Evolutionary conservation across 2,888 invertebrate genomes (phyloP).

Genomic region (Hypena proboscidalis): DNA sequence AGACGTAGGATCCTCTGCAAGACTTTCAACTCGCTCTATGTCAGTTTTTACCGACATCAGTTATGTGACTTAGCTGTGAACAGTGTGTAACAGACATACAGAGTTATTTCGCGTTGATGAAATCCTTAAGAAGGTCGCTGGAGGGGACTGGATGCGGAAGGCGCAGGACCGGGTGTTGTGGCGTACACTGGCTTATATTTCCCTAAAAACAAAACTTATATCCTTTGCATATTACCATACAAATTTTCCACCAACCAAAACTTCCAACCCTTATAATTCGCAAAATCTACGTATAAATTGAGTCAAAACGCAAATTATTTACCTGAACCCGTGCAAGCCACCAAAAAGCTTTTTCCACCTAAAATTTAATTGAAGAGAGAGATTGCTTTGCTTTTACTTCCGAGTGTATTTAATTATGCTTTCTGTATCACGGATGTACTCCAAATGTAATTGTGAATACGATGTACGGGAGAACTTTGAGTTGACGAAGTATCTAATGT

Average conservation of each 20-base stretch:
- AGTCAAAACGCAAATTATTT: constrained; percentile 17
- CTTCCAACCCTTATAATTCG: too few relatives aligned
- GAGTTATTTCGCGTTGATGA: too few relatives aligned
- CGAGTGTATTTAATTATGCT: constrained; percentile 32
- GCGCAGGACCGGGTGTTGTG: too few relatives aligned
- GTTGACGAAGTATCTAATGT: constrained; percentile 5
- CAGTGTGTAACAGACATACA: too few relatives aligned
- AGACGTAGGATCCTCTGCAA: too few relatives aligned
- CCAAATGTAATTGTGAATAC: constrained; percentile 3
- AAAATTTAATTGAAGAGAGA: constrained; percentile 30
- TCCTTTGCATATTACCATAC: constrained; percentile 6
- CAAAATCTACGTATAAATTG: constrained; percentile 27
- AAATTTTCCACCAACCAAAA: too few relatives aligned
- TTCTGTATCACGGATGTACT: constrained; percentile 3
- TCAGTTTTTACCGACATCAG: too few relatives aligned
- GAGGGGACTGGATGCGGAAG: too few relatives aligned
- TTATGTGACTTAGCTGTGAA: too few relatives aligned
- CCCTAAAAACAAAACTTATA: constrained; percentile 5
- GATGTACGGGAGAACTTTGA: constrained; percentile 1
- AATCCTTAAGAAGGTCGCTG: too few relatives aligned
- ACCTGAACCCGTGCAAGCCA: constrained; percentile 10
- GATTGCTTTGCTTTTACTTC: constrained; percentile 18
- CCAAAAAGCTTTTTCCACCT: constrained; percentile 28
- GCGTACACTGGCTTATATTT: too few relatives aligned
- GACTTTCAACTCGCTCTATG: too few relatives aligned